Evolutionary conservation across 2,888 invertebrate species (phyloP), one percentile per base, ranked within the genome.

Genomic region (Brenthis daphne): DNA sequence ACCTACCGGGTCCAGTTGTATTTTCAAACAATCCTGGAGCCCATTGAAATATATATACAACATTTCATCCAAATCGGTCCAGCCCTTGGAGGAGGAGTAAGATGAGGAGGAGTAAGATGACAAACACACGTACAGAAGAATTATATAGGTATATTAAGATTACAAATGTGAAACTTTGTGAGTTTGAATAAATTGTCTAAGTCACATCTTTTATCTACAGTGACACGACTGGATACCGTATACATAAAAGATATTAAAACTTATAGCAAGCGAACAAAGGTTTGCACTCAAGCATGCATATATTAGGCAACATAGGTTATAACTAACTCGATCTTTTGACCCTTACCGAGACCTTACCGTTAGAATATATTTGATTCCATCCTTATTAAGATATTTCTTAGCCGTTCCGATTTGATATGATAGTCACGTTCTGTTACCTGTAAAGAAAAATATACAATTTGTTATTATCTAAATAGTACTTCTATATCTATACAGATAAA

Each of bases 361-460:
- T 63, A 63, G 43, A 53, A 54, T 63, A 63, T 14, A 63, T 63
- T 53, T 63, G 63, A 57, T 57, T 65, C 57, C 54, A 48, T 67
- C 60, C 48, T 55, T 60, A 65, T 37, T 20, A 61, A 67, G 56
- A 56, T 53, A 63, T 67, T 51, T 33, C 67, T 66, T 60, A 43
- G 47, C 14, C 51, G 57, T 53, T 20, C 20, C 37, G 37, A 51
- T 13, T 43, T 57, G 51, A 50, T 57, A 57, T 50, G 50, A 57
- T 43, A 57, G 50, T 63, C 51, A 43, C 56, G 61, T 63, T 67
- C 12, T 67, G 50, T 50, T 67, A 67, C 61, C 67, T 67, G 67
- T 37, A 67, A 67, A 48, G 37, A 65, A 51, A 67, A 61, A 61
- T 53, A 43, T 53, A 54, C 20, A 53, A 53, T 37, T 50, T 50